These are phyloP conservation scores for Pycnonotus jocosus DNA, from an alignment of 2,113 vertebrate species.

Conservation along the genomic window DNA sequence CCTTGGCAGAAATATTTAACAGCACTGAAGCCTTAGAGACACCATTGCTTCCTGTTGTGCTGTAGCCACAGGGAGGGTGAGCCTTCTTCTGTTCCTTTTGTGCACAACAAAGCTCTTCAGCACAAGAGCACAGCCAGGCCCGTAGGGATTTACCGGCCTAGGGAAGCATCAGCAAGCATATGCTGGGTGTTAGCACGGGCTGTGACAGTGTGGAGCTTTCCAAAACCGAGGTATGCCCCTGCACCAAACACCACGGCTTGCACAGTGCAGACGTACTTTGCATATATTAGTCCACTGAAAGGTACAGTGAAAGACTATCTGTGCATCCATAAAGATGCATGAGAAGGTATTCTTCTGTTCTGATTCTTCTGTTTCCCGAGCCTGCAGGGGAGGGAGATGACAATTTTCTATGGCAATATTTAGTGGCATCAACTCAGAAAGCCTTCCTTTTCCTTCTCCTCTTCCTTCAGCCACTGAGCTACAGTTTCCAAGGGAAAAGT, in stretches of 20 bases:
- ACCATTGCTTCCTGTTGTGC: not conserved
- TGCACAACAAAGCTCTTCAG: not conserved
- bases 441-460: not conserved
- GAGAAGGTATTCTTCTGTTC: not conserved
- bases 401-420: not conserved
- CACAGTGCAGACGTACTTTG: not conserved
- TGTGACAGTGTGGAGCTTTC: not conserved
- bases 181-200: accelerated
- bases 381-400: not conserved
- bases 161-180: not conserved
- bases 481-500: not conserved
- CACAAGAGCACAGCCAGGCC: not conserved
- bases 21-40: not conserved
- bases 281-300: not conserved
- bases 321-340: not conserved
- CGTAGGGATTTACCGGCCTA: not conserved
- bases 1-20: not conserved
- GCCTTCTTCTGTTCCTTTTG: not conserved
- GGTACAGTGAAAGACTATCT: not conserved
- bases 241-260: not conserved
- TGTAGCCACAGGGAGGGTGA: not conserved
- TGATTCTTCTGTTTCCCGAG: not conserved
- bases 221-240: not conserved
- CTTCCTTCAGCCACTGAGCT: not conserved
- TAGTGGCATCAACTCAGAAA: not conserved